Evolutionary conservation across 2,113 vertebrate genomes (phyloP), one percentile per base, ranked within the genome.

Genomic region (Coryphaenoides rupestris): DNA sequence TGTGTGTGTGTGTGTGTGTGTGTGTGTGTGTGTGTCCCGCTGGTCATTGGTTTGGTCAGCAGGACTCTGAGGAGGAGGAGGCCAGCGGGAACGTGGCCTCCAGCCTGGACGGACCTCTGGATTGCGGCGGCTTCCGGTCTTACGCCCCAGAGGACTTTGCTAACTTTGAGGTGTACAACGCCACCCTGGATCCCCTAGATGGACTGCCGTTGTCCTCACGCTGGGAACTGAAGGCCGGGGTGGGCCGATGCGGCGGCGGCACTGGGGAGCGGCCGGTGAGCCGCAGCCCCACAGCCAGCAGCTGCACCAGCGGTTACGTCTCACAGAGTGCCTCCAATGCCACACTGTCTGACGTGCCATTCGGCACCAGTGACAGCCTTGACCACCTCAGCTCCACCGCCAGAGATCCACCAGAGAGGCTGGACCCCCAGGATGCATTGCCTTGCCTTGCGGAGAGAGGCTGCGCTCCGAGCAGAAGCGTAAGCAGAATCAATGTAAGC

Each of bases 91-190:
- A 91, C 24, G 17, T 68, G 55, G 62, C 61, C n/a, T 74, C 72
- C 21, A 70, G 88, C 85, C 89, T 89, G 66, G 78, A 84, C 63
- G 79, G 71, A 47, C 81, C 89, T 46, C 92, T 85, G 74, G 85
- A 77, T 72, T 82, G 84, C 78, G 76, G 75, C 17, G 74, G 62
- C 79, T 90, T 92, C 66, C 89, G 83, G 72, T 85, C 93, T 67
- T 99, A 98, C 0, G 66, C 98, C 64, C 95, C 96, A 0, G 96
- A 96, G 79, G 95, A 97, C 75, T 99, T 99, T 83, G 96, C 96
- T 1, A 95, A 99, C 89, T 99, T 99, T 84, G 96, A 96, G 75
- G 91, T 94, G 87, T 99, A 98, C 90, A 99, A 99, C 15, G 95
- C 96, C 69, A 89, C 91, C 72, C 83, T 98, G 83, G 95, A 97